Evolutionary conservation across 2,888 invertebrate genomes (phyloP).

Genomic region (Tethea ocularis): DNA sequence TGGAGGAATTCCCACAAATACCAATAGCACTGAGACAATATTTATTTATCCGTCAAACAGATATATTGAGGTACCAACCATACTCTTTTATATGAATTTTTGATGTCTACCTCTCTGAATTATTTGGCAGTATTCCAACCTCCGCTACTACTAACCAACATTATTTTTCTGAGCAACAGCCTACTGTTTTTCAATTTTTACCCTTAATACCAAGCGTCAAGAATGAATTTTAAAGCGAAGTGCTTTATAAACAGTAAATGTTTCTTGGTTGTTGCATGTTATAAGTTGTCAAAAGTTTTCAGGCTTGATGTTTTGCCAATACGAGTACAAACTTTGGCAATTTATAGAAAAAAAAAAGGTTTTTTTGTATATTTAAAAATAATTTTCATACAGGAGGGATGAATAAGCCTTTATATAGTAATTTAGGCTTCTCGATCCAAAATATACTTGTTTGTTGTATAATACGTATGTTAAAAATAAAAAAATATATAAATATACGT

Average conservation of each 20-base stretch:
- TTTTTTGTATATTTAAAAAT: neutral
- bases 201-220: neutral
- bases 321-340: conserved; percentile 18
- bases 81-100: conserved; percentile 23
- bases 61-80: conserved; percentile 14
- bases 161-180: neutral
- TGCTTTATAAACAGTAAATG: neutral
- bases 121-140: conserved; percentile 36
- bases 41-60: conserved; percentile 9
- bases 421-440: too few relatives aligned
- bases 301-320: conserved; percentile 39
- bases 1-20: neutral
- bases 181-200: neutral
- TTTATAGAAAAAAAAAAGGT: neutral
- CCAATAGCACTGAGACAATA: neutral
- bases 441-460: too few relatives aligned
- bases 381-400: too few relatives aligned
- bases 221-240: neutral
- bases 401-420: too few relatives aligned
- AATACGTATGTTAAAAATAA: too few relatives aligned
- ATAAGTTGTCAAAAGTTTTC: conserved; percentile 31
- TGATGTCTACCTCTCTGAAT: conserved; percentile 31
- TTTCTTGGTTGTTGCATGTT: conserved; percentile 17
- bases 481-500: too few relatives aligned
- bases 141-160: conserved; percentile 25